Evolutionary conservation across 2,888 invertebrate species (phyloP).

Genomic region (Dorcus hopei): DNA sequence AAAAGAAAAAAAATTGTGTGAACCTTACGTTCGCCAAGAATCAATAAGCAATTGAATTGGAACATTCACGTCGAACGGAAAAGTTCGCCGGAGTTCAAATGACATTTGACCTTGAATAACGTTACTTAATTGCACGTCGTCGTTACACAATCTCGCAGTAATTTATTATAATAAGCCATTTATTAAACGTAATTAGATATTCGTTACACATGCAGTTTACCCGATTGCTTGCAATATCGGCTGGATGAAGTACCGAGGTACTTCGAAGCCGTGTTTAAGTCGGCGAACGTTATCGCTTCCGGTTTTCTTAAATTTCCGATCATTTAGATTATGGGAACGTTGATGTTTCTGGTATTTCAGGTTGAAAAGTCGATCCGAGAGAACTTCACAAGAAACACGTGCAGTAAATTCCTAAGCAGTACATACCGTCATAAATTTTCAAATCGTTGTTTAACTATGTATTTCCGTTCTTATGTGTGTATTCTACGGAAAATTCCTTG

Average conservation of each 20-base stretch:
- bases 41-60: too few species aligned
- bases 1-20: too few species aligned
- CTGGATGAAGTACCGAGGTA: background rate
- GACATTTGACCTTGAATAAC: constrained; percentile 2
- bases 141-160: background rate
- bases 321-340: background rate
- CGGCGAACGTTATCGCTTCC: background rate
- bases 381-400: too few species aligned
- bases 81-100: background rate
- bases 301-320: background rate
- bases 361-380: too few species aligned
- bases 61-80: too few species aligned
- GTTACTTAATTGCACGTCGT: constrained; percentile 2
- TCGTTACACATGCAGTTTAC: constrained; percentile 1
- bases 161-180: constrained; percentile 1
- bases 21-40: too few species aligned
- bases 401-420: too few species aligned
- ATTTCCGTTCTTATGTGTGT: too few species aligned
- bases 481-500: too few species aligned
- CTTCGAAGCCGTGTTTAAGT: background rate
- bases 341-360: too few species aligned
- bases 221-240: background rate
- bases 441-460: too few species aligned
- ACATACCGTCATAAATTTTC: too few species aligned
- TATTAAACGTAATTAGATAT: constrained; percentile 2